Conservation (phyloP, 37 sponge, comb jelly and placozoan genomes). For the Eunapius fragilis region DNA sequence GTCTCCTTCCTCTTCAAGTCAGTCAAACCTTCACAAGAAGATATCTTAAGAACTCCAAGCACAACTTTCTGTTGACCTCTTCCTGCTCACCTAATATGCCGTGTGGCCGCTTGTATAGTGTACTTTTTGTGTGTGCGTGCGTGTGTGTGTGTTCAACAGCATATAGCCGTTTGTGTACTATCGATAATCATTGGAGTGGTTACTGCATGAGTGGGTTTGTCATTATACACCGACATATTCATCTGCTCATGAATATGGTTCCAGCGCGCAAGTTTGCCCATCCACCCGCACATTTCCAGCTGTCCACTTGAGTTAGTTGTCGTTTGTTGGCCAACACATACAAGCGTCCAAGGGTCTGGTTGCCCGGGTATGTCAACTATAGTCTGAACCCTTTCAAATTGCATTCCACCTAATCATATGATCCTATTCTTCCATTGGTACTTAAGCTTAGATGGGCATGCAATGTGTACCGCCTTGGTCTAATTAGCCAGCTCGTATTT, state of each 20-base stretch:
- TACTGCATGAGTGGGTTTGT: neutral
- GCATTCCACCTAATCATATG: neutral
- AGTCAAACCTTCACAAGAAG: neutral
- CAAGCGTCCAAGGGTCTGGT: conserved; percentile 36
- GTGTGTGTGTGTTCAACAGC: neutral
- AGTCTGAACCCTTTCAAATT: neutral
- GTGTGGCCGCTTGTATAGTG: neutral
- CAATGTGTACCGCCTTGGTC: neutral
- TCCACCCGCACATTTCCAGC: conserved; percentile 53
- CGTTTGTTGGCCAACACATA: conserved; percentile 50
- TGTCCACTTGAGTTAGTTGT: conserved; percentile 37
- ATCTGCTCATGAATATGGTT: neutral
- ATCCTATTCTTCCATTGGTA: neutral
- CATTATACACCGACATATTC: conserved; percentile 12
- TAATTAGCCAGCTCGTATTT: neutral
- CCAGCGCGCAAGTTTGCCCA: conserved; percentile 6
- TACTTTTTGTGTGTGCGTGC: neutral
- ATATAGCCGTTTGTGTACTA: neutral
- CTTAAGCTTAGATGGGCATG: neutral
- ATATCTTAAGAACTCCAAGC: neutral
- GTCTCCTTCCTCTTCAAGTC: neutral
- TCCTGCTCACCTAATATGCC: neutral
- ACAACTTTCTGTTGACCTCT: neutral
- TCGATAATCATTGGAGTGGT: neutral
- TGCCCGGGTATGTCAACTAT: conserved; percentile 1